A percentile compares a stretch with the other conserved stretches of the same genome.
phyloP scores from a whole-genome alignment of 2,888 invertebrate genomes.

The Seira ritae region DNA sequence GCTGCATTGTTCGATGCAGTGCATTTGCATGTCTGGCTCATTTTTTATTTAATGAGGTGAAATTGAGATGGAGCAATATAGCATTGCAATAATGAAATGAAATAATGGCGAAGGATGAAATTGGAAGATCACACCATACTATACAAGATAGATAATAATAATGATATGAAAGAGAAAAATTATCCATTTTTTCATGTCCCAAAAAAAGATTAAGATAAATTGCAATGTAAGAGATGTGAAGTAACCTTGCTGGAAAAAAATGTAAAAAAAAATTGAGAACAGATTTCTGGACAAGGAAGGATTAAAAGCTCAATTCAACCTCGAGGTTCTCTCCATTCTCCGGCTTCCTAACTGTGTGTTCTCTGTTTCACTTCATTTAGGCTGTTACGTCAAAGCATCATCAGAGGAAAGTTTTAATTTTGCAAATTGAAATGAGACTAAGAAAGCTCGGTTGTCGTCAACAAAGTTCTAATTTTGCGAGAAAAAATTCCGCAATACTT shows the following conservation, averaged over 20 bases:
- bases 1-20: not conserved
- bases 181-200: not conserved
- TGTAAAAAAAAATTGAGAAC: not conserved
- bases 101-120: slow-evolving; percentile 3
- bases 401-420: no score
- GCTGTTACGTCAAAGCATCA: no score
- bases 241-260: slow-evolving; percentile 4
- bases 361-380: not conserved
- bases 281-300: slow-evolving; percentile 13
- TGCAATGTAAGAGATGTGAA: not conserved
- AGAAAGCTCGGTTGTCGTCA: no score
- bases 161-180: no score
- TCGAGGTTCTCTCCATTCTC: not conserved
- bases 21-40: not conserved
- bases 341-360: not conserved
- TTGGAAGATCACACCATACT: not conserved
- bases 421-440: no score
- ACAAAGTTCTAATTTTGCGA: no score
- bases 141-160: not conserved
- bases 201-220: not conserved
- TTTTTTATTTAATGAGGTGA: not conserved
- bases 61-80: no score
- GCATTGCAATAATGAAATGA: no score
- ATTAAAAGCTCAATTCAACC: not conserved
- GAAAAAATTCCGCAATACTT: no score